phyloP scores from a whole-genome alignment of 2,797 vertebrate genomes.

The Betta splendens region DNA sequence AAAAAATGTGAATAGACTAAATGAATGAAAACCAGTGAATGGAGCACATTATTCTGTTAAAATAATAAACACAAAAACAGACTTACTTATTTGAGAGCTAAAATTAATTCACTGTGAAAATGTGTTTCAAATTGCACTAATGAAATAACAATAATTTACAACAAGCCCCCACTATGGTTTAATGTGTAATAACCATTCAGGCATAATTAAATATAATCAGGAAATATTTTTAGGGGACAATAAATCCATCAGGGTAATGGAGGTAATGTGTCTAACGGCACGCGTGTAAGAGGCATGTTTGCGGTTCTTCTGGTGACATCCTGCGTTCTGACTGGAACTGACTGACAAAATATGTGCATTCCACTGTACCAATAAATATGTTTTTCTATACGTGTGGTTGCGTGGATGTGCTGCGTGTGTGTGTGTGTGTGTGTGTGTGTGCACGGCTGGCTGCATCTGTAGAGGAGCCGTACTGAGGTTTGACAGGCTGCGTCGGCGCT shows the following conservation, averaged over 20 bases:
- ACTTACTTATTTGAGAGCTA: slow-evolving; percentile 46
- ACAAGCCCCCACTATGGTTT: slow-evolving; percentile 40
- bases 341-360: slow-evolving; percentile 29
- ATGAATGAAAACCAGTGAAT: slow-evolving; percentile 58
- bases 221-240: slow-evolving; percentile 59
- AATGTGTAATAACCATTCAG: slow-evolving; percentile 66
- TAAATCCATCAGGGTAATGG: slow-evolving; percentile 68
- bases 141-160: slow-evolving; percentile 71
- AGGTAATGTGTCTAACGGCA: slow-evolving; percentile 48
- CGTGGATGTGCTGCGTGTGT: slow-evolving; percentile 40
- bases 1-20: slow-evolving; percentile 43
- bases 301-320: slow-evolving; percentile 23
- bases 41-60: slow-evolving; percentile 47
- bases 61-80: slow-evolving; percentile 49
- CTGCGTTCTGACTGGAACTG: slow-evolving; percentile 27
- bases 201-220: slow-evolving; percentile 71
- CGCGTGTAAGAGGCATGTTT: slow-evolving; percentile 36
- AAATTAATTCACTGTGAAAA: slow-evolving; percentile 68
- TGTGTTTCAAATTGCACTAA: slow-evolving; percentile 70
- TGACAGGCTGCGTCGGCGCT: slow-evolving; percentile 60
- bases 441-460: slow-evolving; percentile 53
- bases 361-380: slow-evolving; percentile 24
- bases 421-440: too few relatives aligned
- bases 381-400: slow-evolving; percentile 44
- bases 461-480: slow-evolving; percentile 61